phyloP scores from a whole-genome alignment of 2,113 vertebrate genomes.

The Lagopus muta region DNA sequence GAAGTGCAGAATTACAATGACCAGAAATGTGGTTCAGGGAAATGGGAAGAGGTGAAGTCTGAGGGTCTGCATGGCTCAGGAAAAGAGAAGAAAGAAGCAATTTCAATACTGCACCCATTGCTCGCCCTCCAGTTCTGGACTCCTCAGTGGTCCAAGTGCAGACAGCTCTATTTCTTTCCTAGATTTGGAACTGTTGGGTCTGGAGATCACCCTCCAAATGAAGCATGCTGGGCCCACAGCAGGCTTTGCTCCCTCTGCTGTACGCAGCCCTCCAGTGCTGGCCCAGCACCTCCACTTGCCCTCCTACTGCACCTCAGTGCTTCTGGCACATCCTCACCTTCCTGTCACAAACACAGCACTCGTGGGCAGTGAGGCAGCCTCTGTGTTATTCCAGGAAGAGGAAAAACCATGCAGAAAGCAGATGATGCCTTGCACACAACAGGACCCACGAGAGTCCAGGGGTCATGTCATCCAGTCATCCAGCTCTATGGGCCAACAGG shows the following conservation, averaged over 20 bases:
- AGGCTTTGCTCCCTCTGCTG: slow-evolving; percentile 71
- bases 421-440: neutral
- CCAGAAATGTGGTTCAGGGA: neutral
- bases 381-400: neutral
- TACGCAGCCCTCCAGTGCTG: slow-evolving; percentile 4
- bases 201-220: neutral
- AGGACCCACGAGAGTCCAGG: neutral
- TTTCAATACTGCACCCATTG: neutral
- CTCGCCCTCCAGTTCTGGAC: neutral
- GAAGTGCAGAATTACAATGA: neutral
- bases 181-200: neutral
- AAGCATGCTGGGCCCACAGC: neutral
- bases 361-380: neutral
- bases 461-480: neutral
- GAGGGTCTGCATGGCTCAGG: neutral
- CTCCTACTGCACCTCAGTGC: neutral
- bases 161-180: neutral
- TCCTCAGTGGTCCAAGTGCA: neutral
- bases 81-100: neutral
- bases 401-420: neutral
- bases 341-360: neutral
- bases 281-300: neutral
- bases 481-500: neutral
- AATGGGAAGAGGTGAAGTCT: neutral
- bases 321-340: neutral